Conservation (phyloP, 2,797 vertebrate genomes). For the Sternarchorhynchus goeldii region DNA sequence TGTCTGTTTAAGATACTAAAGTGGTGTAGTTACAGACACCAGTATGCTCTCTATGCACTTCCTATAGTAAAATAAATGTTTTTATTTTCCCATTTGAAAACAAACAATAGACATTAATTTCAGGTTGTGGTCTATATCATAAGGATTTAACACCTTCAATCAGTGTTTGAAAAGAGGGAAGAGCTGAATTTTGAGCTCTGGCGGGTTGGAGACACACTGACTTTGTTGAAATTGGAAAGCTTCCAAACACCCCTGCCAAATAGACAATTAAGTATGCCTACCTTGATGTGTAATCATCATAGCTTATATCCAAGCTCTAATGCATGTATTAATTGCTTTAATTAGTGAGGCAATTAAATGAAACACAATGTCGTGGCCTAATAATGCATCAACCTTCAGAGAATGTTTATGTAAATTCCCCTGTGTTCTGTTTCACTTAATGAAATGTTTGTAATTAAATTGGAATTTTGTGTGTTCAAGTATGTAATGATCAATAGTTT, state of each 20-base stretch:
- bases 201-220: neutral
- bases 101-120: no score
- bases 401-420: constrained; percentile 68
- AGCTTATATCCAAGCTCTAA: constrained; percentile 70
- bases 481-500: constrained; percentile 74
- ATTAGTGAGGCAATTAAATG: constrained; percentile 80
- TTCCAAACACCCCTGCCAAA: constrained; percentile 77
- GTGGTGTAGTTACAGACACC: no score
- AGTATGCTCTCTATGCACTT: no score
- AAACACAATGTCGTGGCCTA: constrained; percentile 79
- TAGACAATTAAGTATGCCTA: constrained; percentile 76
- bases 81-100: no score
- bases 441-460: constrained; percentile 79
- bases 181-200: neutral
- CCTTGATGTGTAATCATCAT: constrained; percentile 78
- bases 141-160: neutral
- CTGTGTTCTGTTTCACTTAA: constrained; percentile 76
- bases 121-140: neutral
- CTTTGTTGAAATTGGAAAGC: constrained; percentile 61
- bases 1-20: no score
- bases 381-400: constrained; percentile 65
- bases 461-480: constrained; percentile 79
- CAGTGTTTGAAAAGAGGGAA: neutral
- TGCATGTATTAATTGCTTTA: constrained; percentile 80
- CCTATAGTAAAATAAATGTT: no score